Base-by-base conservation (phyloP, 2,888 invertebrate genomes). In the Andrena minutula region DNA sequence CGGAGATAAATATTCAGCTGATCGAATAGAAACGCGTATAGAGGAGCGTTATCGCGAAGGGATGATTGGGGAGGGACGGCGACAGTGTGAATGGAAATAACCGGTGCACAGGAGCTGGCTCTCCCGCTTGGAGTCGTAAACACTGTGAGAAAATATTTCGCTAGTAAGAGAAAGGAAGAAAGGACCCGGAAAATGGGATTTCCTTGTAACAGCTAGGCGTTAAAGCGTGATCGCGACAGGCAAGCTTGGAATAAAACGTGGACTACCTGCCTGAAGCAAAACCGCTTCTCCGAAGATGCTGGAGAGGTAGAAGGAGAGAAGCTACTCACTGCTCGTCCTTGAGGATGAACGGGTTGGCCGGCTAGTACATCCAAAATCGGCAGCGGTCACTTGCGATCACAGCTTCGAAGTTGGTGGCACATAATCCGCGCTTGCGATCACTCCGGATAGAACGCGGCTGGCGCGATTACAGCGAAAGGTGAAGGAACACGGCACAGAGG, bases 251-350 rank as follows among this genome's bases (percentile, higher is more conserved):
- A 26, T 56, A 68, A 32, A 56, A 53, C 26, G 28, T 32, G 20
- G 20, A 23, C 26, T 41, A 10, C 20, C 47, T 20, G 41, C 32
- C 20, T 20, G 30, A 30, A 26, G 23, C 26, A 23, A 28, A 28
- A 58, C 30, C 41, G 60, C 8, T 60, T 53, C 41, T 8, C 35
- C 26, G 16, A 30, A 47, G 61, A 26, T 49, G 23, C 49, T 20
- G 61, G 30, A 30, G 35, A 49, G 58, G 53, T n/a, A 20, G n/a
- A 49, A 61, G 4, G 16, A 23, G 23, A 5, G 6, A 16, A 53
- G n/a, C 53, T 82, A 89, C 88, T 89, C 83, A 89, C 89, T 85
- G 79, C 32, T 81, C 68, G 72, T 82, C 73, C 64, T 83, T 75
- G 73, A 71, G 51, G 61, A 35, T 61, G 51, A 49, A 12, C 35